A percentile compares a stretch with the other conserved stretches of the same genome.
Conservation (phyloP, 2,888 invertebrate genomes). For the Synergus japonicus region DNA sequence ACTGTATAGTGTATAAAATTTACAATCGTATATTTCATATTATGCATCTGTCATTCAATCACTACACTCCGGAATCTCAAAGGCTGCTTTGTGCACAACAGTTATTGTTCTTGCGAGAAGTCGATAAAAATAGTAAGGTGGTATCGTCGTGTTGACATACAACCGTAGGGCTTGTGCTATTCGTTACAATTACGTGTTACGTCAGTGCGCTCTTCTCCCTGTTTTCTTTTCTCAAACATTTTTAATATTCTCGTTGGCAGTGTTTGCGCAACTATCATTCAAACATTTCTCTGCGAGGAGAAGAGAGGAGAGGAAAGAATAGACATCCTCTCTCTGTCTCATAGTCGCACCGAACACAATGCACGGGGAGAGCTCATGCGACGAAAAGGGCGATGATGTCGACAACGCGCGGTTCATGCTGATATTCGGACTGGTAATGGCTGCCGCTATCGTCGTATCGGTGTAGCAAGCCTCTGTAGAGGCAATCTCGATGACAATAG, state of each 20-base stretch:
- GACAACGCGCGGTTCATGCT: conserved; percentile 44
- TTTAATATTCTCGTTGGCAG: conserved; percentile 73
- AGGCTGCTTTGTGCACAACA: not conserved
- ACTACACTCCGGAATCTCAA: not conserved
- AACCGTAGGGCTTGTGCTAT: conserved; percentile 64
- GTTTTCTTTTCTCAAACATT: conserved; percentile 63
- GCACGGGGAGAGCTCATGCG: conserved; percentile 37
- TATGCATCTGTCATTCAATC: not conserved
- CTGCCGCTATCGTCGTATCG: conserved; percentile 35
- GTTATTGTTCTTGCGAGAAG: conserved; percentile 7
- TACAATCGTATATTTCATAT: not conserved
- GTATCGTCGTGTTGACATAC: conserved; percentile 58
- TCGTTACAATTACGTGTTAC: conserved; percentile 54
- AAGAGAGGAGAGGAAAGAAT: not conserved
- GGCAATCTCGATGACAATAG: conserved; percentile 29
- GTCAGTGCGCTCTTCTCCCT: not conserved
- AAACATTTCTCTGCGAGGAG: conserved; percentile 50
- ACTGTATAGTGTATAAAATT: not conserved
- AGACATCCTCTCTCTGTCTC: conserved; percentile 5
- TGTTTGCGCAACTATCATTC: conserved; percentile 72
- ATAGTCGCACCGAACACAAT: conserved; percentile 32
- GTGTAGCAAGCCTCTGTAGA: conserved; percentile 7
- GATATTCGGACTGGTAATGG: conserved; percentile 52
- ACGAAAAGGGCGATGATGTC: conserved; percentile 55
- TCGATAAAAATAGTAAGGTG: not conserved